Conservation (phyloP, 2,888 invertebrate species). For the Hoplodrina blanda region DNA sequence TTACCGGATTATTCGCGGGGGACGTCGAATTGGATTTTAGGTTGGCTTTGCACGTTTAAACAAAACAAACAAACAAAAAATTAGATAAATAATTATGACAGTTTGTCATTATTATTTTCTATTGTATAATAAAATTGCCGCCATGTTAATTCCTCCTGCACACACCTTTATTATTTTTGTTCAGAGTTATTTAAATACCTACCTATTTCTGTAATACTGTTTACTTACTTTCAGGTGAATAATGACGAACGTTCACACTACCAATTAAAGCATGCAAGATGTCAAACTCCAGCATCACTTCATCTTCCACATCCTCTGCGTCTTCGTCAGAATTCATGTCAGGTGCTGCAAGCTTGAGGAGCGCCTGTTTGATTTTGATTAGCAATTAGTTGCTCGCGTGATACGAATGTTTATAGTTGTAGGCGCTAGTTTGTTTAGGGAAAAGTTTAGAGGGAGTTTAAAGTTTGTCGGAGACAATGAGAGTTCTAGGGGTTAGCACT, state of each 20-base stretch:
- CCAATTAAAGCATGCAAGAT: slow-evolving; percentile 83
- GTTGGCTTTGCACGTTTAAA: too few relatives aligned
- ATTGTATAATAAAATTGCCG: too few relatives aligned
- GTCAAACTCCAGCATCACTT: slow-evolving; percentile 76
- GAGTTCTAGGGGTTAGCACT: too few relatives aligned
- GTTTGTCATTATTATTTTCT: too few relatives aligned
- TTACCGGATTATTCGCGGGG: too few relatives aligned
- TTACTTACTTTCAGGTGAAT: slow-evolving; percentile 30
- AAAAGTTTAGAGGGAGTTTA: slow-evolving; percentile 20
- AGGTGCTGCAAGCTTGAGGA: slow-evolving; percentile 85
- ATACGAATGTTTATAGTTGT: slow-evolving; percentile 44
- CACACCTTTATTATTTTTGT: too few relatives aligned
- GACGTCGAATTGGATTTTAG: too few relatives aligned
- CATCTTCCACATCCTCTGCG: slow-evolving; percentile 74
- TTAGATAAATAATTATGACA: too few relatives aligned
- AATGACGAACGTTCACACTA: slow-evolving; percentile 69
- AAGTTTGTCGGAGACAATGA: too few relatives aligned
- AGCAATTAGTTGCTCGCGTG: slow-evolving; percentile 73
- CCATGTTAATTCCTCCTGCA: too few relatives aligned
- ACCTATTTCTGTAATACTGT: not conserved
- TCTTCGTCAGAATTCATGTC: slow-evolving; percentile 83
- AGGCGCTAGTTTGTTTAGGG: slow-evolving; percentile 43
- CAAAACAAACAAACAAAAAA: too few relatives aligned
- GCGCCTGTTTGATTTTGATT: slow-evolving; percentile 80
- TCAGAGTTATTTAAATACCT: too few relatives aligned